Evolutionary conservation across 2,888 invertebrate species (phyloP), one percentile per base, ranked within the genome.

Genomic region (Lypha dubia): DNA sequence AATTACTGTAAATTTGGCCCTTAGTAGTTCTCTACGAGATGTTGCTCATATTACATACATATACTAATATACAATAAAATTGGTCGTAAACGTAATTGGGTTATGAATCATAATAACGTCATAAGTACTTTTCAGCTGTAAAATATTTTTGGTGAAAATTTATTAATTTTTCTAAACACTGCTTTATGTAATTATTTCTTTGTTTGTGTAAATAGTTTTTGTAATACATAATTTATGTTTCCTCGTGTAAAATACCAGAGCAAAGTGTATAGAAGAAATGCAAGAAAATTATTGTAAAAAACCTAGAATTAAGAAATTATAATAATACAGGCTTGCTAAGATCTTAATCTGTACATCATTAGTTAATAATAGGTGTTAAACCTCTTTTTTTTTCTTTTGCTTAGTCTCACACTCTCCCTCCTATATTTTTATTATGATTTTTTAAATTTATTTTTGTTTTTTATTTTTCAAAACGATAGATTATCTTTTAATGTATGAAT

Each of bases 151-250:
- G n/a, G n/a, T n/a, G n/a, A n/a, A n/a, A n/a, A n/a, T n/a, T n/a
- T n/a, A n/a, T n/a, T n/a, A n/a, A n/a, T n/a, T n/a, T n/a, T n/a
- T n/a, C 28, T 28, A 28, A 28, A 28, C 5, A 28, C 28, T 28
- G 28, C 28, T 28, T 4, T 28, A 28, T 28, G 28, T 4, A 5
- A 4, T 4, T 5, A 28, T 28, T 4, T 35, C 35, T 62, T 46
- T 71, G 6, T 56, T 5, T 41, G 6, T 7, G 60, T 5, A 22
- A 60, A n/a, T n/a, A n/a, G n/a, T 32, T 58, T 53, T 46, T 35
- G 20, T 82, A 56, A 68, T 86, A 82, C 83, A 63, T 71, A 76
- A 84, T 84, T 86, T 86, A 85, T 86, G 62, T 83, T 83, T 86
- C 75, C 83, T 80, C 62, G 71, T 68, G 7, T 53, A 68, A 58